These are phyloP conservation scores for Pachyrhynchus sulphureomaculatus DNA, from an alignment of 1,140 invertebrate genomes.

Conservation along the genomic window DNA sequence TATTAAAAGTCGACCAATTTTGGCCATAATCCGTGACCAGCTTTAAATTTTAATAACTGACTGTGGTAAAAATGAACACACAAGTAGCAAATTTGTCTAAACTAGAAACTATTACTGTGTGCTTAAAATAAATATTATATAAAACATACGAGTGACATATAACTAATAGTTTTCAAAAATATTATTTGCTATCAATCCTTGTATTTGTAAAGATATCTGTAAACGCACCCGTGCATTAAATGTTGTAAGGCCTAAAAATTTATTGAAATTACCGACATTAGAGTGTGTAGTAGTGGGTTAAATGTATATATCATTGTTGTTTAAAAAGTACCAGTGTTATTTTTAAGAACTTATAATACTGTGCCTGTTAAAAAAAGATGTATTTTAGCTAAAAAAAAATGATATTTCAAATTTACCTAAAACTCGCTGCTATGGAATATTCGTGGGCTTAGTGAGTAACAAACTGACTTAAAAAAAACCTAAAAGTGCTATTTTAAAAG, in stretches of 20 bases:
- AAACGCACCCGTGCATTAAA: too few species aligned
- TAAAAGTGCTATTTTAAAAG: constrained; percentile 50
- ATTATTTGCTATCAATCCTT: too few species aligned
- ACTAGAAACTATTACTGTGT: too few species aligned
- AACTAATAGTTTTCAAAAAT: too few species aligned
- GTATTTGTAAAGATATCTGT: too few species aligned
- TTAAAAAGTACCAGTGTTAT: constrained; percentile 45
- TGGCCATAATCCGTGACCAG: too few species aligned
- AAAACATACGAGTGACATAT: too few species aligned
- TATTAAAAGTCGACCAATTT: too few species aligned
- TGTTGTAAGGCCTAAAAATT: not conserved
- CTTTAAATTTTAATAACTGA: too few species aligned
- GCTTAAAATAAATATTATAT: too few species aligned
- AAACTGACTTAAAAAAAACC: constrained; percentile 7
- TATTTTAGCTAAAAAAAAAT: constrained; percentile 6
- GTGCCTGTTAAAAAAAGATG: constrained; percentile 43
- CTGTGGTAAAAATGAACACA: too few species aligned
- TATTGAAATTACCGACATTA: not conserved
- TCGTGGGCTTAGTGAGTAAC: not conserved
- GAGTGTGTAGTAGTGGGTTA: constrained; percentile 12
- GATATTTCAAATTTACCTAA: constrained; percentile 18
- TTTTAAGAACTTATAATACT: constrained; percentile 46
- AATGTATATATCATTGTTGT: constrained; percentile 41
- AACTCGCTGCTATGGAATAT: constrained; percentile 1
- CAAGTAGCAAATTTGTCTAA: too few species aligned